Percentiles rank a stretch among this genome's conserved stretches.
phyloP scores from a whole-genome alignment of 2,113 vertebrate genomes.

The Colinus virginianus region DNA sequence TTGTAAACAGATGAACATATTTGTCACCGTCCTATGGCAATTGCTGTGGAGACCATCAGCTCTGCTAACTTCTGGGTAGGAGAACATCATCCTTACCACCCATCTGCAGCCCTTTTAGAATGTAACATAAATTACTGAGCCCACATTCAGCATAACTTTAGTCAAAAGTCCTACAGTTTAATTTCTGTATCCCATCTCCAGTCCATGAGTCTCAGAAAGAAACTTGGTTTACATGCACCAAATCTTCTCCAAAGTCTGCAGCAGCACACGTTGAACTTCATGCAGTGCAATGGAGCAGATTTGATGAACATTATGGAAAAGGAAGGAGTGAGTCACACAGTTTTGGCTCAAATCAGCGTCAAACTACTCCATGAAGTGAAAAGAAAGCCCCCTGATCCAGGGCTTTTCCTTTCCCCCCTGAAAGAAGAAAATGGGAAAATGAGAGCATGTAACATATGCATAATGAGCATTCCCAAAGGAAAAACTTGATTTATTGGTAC shows the following conservation, averaged over 20 bases:
- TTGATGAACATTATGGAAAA: neutral
- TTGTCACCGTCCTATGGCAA: neutral
- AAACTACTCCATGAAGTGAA: neutral
- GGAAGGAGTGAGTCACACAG: accelerated
- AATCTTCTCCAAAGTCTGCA: neutral
- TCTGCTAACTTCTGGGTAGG: neutral
- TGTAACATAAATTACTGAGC: neutral
- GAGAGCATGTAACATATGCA: neutral
- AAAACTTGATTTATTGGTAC: neutral
- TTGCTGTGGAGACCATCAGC: neutral
- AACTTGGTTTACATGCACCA: neutral
- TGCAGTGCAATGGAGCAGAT: accelerated
- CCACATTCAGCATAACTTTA: neutral
- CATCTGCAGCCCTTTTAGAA: neutral
- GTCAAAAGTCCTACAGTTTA: neutral
- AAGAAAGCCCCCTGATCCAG: neutral
- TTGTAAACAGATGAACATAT: neutral
- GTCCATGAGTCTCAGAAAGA: neutral
- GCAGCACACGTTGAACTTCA: neutral
- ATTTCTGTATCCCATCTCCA: neutral
- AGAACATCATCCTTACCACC: neutral
- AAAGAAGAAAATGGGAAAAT: neutral
- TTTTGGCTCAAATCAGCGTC: neutral
- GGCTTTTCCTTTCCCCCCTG: neutral
- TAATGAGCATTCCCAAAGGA: neutral